Base-by-base conservation (phyloP, 2,888 invertebrate genomes). In the Blastobasis adustella region DNA sequence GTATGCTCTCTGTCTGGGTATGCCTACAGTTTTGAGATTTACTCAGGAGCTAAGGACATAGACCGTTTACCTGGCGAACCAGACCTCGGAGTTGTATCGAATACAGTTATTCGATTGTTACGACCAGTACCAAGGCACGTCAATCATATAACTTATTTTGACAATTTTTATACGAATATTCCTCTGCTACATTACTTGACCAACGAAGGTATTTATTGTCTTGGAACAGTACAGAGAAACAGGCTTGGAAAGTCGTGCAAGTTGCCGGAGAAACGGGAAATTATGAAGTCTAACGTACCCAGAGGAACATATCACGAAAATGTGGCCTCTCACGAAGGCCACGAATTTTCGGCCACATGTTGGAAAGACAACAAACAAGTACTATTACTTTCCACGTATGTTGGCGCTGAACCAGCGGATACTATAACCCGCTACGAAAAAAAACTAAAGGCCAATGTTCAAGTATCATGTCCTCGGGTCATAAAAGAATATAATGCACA, bases 351-450 rank as follows among this genome's bases (percentile, higher is more conserved):
- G 51, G 63, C 65, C 50, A 62, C 58, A 54, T 56, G 62, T 58
- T 69, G 67, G 68, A 69, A 68, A 59, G 64, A 67, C 59, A 67
- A 67, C 55, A 65, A 69, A 61, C 65, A 65, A 51, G 67, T 67
- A 49, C 10, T 61, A 57, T 63, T 69, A 55, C 60, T 66, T 50
- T 67, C 67, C 54, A 66, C 66, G 49, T 68, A 65, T 67, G 68
- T 72, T 59, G 66, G 67, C 49, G 62, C 63, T 56, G 66, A 67
- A 63, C 68, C 69, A 56, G 45, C 49, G 1, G 41, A 4, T 4
- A 49, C 46, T 36, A 40, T 57, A 10, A 10, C 23, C n/a, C 44
- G 49, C 41, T 54, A 43, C 38, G 52, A 54, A 37, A 56, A 49
- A 46, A 49, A 49, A 37, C 3, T 10, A n/a, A 56, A 52, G 40